phyloP scores from a whole-genome alignment of 2,113 vertebrate species.

The Paramisgurnus dabryanus region DNA sequence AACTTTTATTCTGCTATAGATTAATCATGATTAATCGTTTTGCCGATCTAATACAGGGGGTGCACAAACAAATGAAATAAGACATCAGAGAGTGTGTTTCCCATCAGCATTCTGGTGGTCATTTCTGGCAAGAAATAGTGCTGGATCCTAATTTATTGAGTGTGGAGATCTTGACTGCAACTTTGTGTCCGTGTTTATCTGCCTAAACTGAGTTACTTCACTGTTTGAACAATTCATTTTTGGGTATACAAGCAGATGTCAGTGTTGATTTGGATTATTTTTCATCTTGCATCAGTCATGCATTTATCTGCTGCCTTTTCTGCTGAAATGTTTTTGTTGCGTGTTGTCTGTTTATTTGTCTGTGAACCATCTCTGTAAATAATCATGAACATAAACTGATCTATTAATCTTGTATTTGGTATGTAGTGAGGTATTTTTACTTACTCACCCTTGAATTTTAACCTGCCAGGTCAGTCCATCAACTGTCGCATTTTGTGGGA shows the following conservation, averaged over 20 bases:
- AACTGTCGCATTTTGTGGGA: conserved; percentile 90
- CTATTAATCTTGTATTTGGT: neutral
- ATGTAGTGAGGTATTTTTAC: neutral
- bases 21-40: too few relatives aligned
- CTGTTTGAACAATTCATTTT: neutral
- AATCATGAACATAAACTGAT: neutral
- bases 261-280: neutral
- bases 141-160: neutral
- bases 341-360: neutral
- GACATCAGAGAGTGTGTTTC: conserved; percentile 25
- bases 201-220: neutral
- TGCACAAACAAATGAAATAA: conserved; percentile 20
- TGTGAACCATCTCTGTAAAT: neutral
- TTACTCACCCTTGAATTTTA: neutral
- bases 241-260: neutral
- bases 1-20: too few relatives aligned
- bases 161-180: conserved; percentile 26
- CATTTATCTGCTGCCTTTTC: conserved; percentile 5
- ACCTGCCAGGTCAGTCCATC: conserved; percentile 73
- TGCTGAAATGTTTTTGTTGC: neutral
- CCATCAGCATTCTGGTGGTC: neutral
- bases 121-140: conserved; percentile 34
- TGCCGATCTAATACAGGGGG: neutral
- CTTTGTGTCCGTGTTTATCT: neutral
- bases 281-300: neutral